Evolutionary conservation across 1,140 invertebrate species (phyloP), one percentile per base, ranked within the genome.

Genomic region (Aleiodes sp.): DNA sequence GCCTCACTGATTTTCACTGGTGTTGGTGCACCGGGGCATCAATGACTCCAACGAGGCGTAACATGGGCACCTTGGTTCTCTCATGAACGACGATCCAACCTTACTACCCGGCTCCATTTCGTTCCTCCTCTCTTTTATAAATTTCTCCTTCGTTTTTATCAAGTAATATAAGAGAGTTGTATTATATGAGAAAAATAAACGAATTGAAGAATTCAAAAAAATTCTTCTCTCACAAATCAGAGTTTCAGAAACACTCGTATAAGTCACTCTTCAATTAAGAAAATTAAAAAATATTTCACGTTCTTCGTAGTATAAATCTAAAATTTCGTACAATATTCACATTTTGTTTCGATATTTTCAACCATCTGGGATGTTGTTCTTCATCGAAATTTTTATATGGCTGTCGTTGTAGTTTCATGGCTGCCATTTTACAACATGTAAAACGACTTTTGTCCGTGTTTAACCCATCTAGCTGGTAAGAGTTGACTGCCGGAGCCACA

Each of bases 381-480:
- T 39, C n/a, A 43, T 43, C 39, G 19, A 43, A 16, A 43, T 16
- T 16, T 43, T 43, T 16, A 43, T 16, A 43, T 52, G 21, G 46
- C 46, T 52, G 21, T 52, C 4, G 3, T 52, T 12, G 46, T n/a
- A n/a, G n/a, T 70, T 59, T 28, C 64, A 68, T 46, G 65, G 72
- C 75, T 75, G 72, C 74, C 80, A 81, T 82, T 75, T 79, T 74
- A 70, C 73, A 70, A 74, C 64, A 65, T 71, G 70, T 73, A 9
- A 39, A 39, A 69, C 68, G 59, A 63, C 52, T 67, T 68, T 73
- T 75, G 68, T 73, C 71, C 61, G 35, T 56, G 57, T 75, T 80
- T 81, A 82, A 80, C 81, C 78, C 80, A 81, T 82, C 66, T 76
- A 74, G 59, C 16, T 9, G 46, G 39, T 43, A 16, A 52, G 46